phyloP scores from a whole-genome alignment of 2,113 vertebrate species.

The Furnarius figulus region DNA sequence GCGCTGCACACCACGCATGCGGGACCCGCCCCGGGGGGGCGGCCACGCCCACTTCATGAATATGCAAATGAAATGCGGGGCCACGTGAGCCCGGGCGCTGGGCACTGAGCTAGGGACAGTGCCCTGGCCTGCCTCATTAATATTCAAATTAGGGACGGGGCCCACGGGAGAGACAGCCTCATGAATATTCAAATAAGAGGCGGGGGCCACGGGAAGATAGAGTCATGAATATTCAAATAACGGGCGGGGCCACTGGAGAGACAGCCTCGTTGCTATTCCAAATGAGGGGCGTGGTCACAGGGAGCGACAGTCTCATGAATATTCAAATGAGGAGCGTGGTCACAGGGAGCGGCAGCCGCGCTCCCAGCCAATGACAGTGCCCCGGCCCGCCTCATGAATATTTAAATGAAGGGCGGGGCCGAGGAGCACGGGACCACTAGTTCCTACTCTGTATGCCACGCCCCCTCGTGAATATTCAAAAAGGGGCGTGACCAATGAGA shows the following conservation, averaged over 20 bases:
- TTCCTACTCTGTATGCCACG: background rate
- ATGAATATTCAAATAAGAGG: background rate
- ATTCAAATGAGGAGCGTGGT: background rate
- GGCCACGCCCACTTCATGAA: background rate
- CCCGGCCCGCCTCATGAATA: background rate
- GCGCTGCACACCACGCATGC: background rate
- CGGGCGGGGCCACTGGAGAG: too few relatives aligned
- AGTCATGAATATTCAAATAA: background rate
- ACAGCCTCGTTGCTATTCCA: too few relatives aligned
- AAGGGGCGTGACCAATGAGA: too few relatives aligned
- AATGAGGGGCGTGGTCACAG: too few relatives aligned
- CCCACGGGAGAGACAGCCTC: too few relatives aligned
- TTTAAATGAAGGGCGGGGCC: background rate
- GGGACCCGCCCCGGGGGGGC: too few relatives aligned
- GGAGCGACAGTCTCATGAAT: background rate
- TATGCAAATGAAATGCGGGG: background rate
- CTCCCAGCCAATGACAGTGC: too few relatives aligned
- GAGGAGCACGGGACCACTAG: too few relatives aligned
- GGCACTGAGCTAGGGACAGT: too few relatives aligned
- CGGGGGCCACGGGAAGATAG: too few relatives aligned
- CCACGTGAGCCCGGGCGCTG: too few relatives aligned
- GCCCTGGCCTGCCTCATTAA: background rate
- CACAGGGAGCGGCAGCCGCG: too few relatives aligned
- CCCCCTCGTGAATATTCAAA: background rate
- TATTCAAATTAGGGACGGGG: background rate